Percentiles rank a stretch among this genome's conserved stretches.
phyloP scores from a whole-genome alignment of 2,888 invertebrate genomes.

The Platycheirus albimanus region DNA sequence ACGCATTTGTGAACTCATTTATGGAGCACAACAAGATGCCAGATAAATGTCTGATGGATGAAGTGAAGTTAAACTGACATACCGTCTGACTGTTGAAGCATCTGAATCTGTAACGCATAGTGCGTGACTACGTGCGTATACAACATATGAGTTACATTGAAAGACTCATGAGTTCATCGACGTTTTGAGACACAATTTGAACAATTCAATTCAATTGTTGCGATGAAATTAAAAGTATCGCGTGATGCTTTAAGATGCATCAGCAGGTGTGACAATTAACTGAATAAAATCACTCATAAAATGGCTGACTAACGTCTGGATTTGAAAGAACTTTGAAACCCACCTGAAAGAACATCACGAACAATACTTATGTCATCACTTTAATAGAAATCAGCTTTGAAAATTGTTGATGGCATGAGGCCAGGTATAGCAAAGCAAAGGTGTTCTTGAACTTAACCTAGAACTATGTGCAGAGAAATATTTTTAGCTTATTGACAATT shows the following conservation, averaged over 20 bases:
- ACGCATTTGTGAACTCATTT: slow-evolving; percentile 51
- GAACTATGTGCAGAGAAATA: not conserved
- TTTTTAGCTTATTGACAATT: slow-evolving; percentile 1
- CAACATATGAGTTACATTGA: not conserved
- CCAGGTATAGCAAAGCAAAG: not conserved
- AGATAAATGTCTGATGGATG: slow-evolving; percentile 31
- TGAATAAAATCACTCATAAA: not conserved
- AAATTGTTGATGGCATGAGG: not conserved
- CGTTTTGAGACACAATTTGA: slow-evolving; percentile 29
- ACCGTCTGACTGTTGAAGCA: slow-evolving; percentile 17
- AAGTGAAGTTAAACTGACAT: slow-evolving; percentile 11
- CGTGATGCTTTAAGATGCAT: too few relatives aligned
- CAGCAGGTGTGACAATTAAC: not conserved
- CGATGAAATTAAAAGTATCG: slow-evolving; percentile 10
- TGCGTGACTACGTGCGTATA: not conserved
- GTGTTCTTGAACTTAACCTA: slow-evolving; percentile 14
- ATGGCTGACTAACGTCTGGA: not conserved
- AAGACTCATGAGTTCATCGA: slow-evolving; percentile 46
- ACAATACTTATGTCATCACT: slow-evolving; percentile 11
- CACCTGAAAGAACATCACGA: not conserved
- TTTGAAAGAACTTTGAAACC: slow-evolving; percentile 11
- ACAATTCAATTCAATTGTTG: slow-evolving; percentile 57
- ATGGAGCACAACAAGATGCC: slow-evolving; percentile 55
- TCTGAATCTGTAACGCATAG: not conserved
- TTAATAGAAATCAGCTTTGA: not conserved